These are phyloP conservation scores for Diorhabda elongata DNA, from an alignment of 1,140 invertebrate species.

Conservation along the genomic window DNA sequence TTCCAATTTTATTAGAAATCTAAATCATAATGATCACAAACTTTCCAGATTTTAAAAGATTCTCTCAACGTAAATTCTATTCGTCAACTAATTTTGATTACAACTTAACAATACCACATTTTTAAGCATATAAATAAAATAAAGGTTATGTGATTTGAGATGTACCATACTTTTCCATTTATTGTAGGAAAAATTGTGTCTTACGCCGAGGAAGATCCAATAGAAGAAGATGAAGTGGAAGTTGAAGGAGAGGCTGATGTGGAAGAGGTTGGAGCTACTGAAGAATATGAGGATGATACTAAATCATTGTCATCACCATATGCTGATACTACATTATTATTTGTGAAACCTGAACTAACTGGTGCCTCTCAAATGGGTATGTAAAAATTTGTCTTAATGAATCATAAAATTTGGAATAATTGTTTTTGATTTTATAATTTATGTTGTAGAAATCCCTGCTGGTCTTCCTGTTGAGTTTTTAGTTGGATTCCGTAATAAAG, in stretches of 20 bases:
- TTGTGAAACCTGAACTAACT: conserved; percentile 75
- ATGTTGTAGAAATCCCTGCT: conserved; percentile 78
- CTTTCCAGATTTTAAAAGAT: not conserved
- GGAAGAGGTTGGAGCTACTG: conserved; percentile 58
- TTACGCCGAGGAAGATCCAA: conserved; percentile 69
- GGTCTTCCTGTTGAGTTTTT: conserved; percentile 91
- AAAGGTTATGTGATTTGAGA: not conserved
- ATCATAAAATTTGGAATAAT: not conserved
- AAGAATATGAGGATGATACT: conserved; percentile 68
- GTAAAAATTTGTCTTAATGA: not conserved
- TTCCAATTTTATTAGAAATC: conserved; percentile 22
- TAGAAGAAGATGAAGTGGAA: conserved; percentile 67
- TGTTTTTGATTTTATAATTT: conserved; percentile 12
- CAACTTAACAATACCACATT: not conserved
- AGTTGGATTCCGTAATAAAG: conserved; percentile 95
- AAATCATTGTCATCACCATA: conserved; percentile 77
- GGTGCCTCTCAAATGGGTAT: conserved; percentile 58
- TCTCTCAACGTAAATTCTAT: not conserved
- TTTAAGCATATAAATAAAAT: not conserved
- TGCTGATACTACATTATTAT: conserved; percentile 87
- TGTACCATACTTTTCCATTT: conserved; percentile 25
- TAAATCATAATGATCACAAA: not conserved
- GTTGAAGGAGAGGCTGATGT: conserved; percentile 61
- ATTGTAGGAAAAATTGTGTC: conserved; percentile 58
- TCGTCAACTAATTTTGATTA: not conserved